Conservation (phyloP, 1,140 invertebrate species). For the Solenopsis invicta region DNA sequence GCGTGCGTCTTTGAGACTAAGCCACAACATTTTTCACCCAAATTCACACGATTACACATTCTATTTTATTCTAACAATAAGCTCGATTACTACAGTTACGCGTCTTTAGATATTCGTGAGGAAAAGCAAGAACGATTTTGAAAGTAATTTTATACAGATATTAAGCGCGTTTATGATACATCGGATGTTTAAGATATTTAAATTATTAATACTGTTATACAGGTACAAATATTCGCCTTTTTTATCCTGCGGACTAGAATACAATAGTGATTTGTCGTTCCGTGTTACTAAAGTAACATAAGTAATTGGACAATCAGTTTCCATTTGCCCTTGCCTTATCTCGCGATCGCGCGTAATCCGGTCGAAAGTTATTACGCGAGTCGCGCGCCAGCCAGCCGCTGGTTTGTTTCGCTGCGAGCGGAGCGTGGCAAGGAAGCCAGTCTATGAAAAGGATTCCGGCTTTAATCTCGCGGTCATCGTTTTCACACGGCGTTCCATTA, state of each 20-base stretch:
- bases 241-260: neutral
- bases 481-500: constrained; percentile 79
- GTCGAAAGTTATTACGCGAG: constrained; percentile 45
- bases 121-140: neutral
- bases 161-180: neutral
- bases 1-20: neutral
- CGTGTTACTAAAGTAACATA: neutral
- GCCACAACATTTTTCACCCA: neutral
- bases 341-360: constrained; percentile 68
- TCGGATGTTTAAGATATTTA: neutral
- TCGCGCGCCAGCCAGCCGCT: neutral
- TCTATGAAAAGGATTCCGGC: constrained; percentile 42
- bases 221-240: neutral
- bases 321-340: constrained; percentile 51
- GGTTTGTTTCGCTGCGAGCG: constrained; percentile 61
- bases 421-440: constrained; percentile 29
- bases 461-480: constrained; percentile 80
- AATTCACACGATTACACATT: neutral
- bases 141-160: neutral
- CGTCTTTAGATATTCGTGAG: neutral
- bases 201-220: constrained; percentile 25
- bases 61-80: neutral
- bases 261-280: neutral
- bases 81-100: neutral
- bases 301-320: neutral